Percentiles rank a stretch among this genome's conserved stretches.
These are phyloP conservation scores for Anas georgica DNA, from an alignment of 2,797 vertebrate genomes.

Conservation along the genomic window DNA sequence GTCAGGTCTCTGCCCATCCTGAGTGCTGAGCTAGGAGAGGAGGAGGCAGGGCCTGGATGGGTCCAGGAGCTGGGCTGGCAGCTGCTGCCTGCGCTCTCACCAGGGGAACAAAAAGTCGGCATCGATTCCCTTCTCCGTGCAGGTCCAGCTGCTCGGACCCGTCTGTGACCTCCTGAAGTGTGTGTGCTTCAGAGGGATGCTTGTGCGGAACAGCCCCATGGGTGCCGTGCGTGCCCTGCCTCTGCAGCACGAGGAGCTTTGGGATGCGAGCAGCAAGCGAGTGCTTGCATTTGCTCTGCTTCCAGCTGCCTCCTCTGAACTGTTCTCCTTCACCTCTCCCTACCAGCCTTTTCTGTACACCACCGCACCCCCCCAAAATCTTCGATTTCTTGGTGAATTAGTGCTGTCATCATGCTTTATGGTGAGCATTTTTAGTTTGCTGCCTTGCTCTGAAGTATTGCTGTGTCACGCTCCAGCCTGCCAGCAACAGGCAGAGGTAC, in stretches of 20 bases:
- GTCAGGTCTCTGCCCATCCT: background rate
- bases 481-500: background rate
- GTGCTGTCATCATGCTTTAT: background rate
- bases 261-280: background rate
- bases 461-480: background rate
- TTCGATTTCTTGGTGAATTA: background rate
- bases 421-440: background rate
- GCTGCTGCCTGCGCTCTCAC: background rate
- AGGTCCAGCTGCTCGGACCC: background rate
- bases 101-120: no score
- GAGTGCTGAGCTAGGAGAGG: background rate
- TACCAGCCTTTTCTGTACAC: background rate
- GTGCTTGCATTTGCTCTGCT: background rate
- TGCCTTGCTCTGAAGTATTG: background rate
- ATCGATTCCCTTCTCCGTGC: background rate
- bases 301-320: background rate
- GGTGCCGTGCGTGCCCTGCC: background rate
- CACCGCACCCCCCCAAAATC: background rate
- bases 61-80: background rate
- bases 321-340: background rate
- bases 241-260: background rate
- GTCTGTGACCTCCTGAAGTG: background rate
- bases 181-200: background rate
- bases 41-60: background rate
- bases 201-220: accelerated